Evolutionary conservation across 2,888 invertebrate species (phyloP).

Genomic region (Alloplasta piceator): DNA sequence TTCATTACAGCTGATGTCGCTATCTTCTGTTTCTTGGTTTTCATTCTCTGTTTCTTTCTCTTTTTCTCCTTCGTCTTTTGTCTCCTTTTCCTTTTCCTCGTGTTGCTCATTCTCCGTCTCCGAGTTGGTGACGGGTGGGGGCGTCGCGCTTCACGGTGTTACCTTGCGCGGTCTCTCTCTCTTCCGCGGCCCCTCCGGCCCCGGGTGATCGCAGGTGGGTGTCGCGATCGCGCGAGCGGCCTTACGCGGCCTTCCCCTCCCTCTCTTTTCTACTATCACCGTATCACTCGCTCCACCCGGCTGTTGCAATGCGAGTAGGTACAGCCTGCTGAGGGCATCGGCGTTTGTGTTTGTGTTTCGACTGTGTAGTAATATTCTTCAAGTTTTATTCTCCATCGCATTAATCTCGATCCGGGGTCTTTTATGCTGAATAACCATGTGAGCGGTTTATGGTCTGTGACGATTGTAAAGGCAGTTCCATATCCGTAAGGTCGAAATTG

Average conservation of each 20-base stretch:
- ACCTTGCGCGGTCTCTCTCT: not conserved
- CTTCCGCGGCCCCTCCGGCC: too few species aligned
- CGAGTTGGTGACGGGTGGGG: not conserved
- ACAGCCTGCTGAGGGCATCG: slow-evolving; percentile 17
- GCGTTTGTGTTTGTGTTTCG: slow-evolving; percentile 27
- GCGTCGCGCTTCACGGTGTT: not conserved
- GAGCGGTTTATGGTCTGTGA: slow-evolving; percentile 71
- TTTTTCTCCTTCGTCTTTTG: slow-evolving; percentile 23
- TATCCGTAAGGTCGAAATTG: slow-evolving; percentile 75
- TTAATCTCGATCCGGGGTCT: slow-evolving; percentile 16
- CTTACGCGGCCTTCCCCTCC: too few species aligned
- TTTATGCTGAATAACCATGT: slow-evolving; percentile 7
- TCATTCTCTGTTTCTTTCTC: not conserved
- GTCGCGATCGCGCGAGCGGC: too few species aligned
- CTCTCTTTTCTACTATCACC: too few species aligned
- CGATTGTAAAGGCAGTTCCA: slow-evolving; percentile 72
- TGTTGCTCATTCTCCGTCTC: not conserved
- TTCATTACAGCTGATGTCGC: not conserved
- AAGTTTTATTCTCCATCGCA: slow-evolving; percentile 19
- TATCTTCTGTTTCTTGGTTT: not conserved
- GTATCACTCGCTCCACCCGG: too few species aligned
- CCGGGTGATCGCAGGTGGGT: too few species aligned
- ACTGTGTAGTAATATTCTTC: slow-evolving; percentile 25
- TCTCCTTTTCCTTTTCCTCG: slow-evolving; percentile 2
- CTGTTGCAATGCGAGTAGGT: not conserved